Percentiles rank a stretch among this genome's conserved stretches.
phyloP scores from a whole-genome alignment of 2,888 invertebrate species.

The Tenthredo mesomela region DNA sequence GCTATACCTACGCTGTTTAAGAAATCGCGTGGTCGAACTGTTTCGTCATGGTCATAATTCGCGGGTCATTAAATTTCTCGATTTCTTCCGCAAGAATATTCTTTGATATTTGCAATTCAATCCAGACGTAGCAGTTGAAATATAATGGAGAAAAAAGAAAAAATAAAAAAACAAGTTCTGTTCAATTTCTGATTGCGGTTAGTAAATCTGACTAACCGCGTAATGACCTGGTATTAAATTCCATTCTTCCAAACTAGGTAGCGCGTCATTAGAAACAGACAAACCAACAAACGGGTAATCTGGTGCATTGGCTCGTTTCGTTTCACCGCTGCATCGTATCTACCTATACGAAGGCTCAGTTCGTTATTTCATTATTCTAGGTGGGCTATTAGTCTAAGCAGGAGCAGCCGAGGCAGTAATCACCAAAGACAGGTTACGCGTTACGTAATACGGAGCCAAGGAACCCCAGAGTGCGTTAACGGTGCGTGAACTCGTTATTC shows the following conservation, averaged over 20 bases:
- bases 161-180: not conserved
- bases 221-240: conserved; percentile 29
- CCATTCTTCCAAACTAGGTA: conserved; percentile 10
- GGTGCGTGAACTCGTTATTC: conserved; percentile 52
- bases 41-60: not conserved
- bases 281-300: conserved; percentile 20
- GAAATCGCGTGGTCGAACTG: not conserved
- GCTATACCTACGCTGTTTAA: no score
- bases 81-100: not conserved
- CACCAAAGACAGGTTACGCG: conserved; percentile 43
- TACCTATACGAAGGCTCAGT: not conserved
- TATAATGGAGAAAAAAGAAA: not conserved
- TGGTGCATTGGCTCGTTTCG: conserved; percentile 4
- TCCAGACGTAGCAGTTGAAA: not conserved
- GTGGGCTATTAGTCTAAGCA: conserved; percentile 50
- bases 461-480: conserved; percentile 28
- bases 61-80: not conserved
- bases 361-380: conserved; percentile 48
- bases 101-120: not conserved
- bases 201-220: not conserved
- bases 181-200: not conserved
- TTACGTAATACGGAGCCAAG: conserved; percentile 30
- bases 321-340: not conserved
- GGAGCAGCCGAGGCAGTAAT: conserved; percentile 41
- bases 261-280: conserved; percentile 31